Conservation (phyloP, 1,140 invertebrate genomes). For the Zelostemma sp. region DNA sequence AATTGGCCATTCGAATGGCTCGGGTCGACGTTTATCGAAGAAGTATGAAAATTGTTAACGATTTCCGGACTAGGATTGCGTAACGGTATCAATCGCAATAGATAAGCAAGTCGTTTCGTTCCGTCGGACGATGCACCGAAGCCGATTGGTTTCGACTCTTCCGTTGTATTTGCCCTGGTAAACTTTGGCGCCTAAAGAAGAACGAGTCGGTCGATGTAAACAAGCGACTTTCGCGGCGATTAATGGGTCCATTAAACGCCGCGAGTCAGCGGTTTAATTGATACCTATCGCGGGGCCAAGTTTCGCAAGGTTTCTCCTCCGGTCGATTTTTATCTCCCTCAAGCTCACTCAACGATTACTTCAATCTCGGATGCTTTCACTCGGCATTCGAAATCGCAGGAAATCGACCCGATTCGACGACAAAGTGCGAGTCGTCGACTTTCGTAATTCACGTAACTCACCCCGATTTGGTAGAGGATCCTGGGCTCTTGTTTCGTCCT, state of each 20-base stretch:
- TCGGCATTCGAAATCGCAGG: constrained; percentile 1
- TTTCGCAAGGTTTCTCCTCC: constrained; percentile 25
- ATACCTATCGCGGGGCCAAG: neutral
- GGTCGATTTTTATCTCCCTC: constrained; percentile 23
- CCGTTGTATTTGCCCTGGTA: constrained; percentile 7
- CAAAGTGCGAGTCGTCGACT: too few relatives aligned
- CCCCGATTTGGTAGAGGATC: constrained; percentile 66
- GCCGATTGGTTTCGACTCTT: constrained; percentile 11
- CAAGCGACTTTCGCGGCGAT: neutral
- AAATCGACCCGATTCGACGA: too few relatives aligned
- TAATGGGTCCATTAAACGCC: neutral
- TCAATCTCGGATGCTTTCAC: constrained; percentile 29
- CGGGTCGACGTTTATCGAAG: constrained; percentile 14
- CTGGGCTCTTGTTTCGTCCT: constrained; percentile 46
- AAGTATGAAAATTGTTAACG: constrained; percentile 25
- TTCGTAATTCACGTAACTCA: too few relatives aligned
- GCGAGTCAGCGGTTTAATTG: neutral
- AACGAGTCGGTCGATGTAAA: neutral
- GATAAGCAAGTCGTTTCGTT: constrained; percentile 32
- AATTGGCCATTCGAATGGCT: too few relatives aligned
- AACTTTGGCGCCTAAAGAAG: neutral
- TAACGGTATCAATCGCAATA: constrained; percentile 38
- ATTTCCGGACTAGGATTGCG: constrained; percentile 37
- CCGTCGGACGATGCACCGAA: constrained; percentile 21
- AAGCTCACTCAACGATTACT: neutral